Conservation (phyloP, 2,113 vertebrate genomes). For the Tachysurus fulvidraco region DNA sequence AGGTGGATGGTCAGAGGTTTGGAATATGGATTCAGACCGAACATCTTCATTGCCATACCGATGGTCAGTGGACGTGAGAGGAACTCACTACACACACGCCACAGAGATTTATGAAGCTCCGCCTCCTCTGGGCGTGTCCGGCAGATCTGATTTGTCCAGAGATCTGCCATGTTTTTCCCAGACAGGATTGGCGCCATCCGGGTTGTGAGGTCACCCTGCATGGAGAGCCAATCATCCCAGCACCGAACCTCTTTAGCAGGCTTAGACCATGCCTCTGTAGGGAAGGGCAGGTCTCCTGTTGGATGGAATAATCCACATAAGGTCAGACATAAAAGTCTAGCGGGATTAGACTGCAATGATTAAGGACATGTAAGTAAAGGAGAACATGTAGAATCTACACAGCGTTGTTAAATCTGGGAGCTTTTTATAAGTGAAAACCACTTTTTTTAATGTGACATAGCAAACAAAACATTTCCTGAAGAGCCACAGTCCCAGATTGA, state of each 20-base stretch:
- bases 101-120: slow-evolving; percentile 79
- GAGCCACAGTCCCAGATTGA: no score
- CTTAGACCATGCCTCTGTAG: slow-evolving; percentile 78
- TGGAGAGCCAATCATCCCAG: slow-evolving; percentile 88
- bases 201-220: slow-evolving; percentile 78
- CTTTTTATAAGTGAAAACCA: no score
- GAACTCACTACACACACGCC: slow-evolving; percentile 83
- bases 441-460: no score
- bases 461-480: no score
- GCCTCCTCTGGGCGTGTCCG: slow-evolving; percentile 74
- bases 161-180: slow-evolving; percentile 76
- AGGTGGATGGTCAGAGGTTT: slow-evolving; percentile 83
- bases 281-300: slow-evolving; percentile 54
- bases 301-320: not conserved
- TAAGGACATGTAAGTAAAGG: not conserved
- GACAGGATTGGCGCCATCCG: slow-evolving; percentile 71
- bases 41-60: slow-evolving; percentile 75
- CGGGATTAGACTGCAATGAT: not conserved
- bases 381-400: not conserved
- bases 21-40: slow-evolving; percentile 71
- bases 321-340: not conserved
- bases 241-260: slow-evolving; percentile 65
- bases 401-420: no score
- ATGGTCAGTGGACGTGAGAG: slow-evolving; percentile 83
- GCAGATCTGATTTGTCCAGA: slow-evolving; percentile 80